phyloP scores from a whole-genome alignment of 2,113 vertebrate species.

The Cheilinus undulatus region DNA sequence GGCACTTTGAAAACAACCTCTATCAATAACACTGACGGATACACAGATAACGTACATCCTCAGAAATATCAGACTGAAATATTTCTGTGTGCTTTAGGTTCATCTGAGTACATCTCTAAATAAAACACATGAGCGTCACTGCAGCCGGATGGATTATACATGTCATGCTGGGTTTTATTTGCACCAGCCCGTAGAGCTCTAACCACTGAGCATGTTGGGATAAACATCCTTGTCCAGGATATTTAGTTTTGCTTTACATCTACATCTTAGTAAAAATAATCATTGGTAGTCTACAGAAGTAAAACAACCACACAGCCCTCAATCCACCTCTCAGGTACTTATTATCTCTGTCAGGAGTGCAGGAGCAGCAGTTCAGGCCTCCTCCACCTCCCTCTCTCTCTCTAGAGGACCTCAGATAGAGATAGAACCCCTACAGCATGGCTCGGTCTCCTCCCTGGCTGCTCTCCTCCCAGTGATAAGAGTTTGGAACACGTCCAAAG shows the following conservation, averaged over 20 bases:
- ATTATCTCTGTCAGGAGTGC: constrained; percentile 43
- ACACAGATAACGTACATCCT: constrained; percentile 36
- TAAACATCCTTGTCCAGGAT: too few relatives aligned
- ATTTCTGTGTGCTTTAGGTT: neutral
- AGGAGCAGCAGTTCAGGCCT: constrained; percentile 16
- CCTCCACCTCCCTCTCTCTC: constrained; percentile 16
- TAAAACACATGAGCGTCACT: constrained; percentile 1
- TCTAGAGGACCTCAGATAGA: constrained; percentile 21
- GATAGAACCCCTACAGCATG: constrained; percentile 41
- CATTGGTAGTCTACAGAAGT: neutral
- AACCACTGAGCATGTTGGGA: too few relatives aligned
- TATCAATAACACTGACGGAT: constrained; percentile 58
- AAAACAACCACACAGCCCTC: neutral
- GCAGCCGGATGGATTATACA: neutral
- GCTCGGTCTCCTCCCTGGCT: constrained; percentile 24
- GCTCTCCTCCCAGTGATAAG: constrained; percentile 45
- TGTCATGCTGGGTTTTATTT: constrained; percentile 4
- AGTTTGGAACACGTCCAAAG: constrained; percentile 41
- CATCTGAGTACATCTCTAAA: neutral
- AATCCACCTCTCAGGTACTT: constrained; percentile 13
- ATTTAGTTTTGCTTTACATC: too few relatives aligned
- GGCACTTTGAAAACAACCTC: constrained; percentile 56
- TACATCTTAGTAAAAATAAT: too few relatives aligned
- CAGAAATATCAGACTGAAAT: constrained; percentile 34
- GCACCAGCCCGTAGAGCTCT: neutral